Evolutionary conservation across 2,888 invertebrate species (phyloP).

Genomic region (Perithous albicinctus): DNA sequence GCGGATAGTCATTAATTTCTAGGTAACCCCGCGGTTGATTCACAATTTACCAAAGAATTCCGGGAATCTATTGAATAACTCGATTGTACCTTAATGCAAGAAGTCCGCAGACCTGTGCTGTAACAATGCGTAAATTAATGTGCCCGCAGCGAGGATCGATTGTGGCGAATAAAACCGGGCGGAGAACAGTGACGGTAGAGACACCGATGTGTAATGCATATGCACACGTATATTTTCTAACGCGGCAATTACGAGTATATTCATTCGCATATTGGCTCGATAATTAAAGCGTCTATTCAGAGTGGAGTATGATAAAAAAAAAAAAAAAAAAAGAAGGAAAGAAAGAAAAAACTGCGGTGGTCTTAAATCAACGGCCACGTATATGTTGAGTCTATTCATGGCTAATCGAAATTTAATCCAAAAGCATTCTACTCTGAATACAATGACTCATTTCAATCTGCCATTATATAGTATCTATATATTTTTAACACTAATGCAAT

Average conservation of each 20-base stretch:
- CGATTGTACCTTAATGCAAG: slow-evolving; percentile 35
- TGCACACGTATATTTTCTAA: slow-evolving; percentile 20
- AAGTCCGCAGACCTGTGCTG: background rate
- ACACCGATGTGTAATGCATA: slow-evolving; percentile 31
- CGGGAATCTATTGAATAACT: slow-evolving; percentile 53
- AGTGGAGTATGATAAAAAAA: slow-evolving; percentile 42
- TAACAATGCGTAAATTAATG: slow-evolving; percentile 64
- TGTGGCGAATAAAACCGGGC: slow-evolving; percentile 34
- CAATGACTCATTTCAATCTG: slow-evolving; percentile 51
- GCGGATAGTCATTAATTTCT: slow-evolving; percentile 30
- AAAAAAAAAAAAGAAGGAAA: slow-evolving; percentile 19
- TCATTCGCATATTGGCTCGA: slow-evolving; percentile 57
- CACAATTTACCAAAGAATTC: slow-evolving; percentile 56
- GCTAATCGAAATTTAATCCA: slow-evolving; percentile 58
- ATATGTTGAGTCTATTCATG: slow-evolving; percentile 21
- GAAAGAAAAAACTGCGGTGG: slow-evolving; percentile 27
- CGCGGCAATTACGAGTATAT: slow-evolving; percentile 56
- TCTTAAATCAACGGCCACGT: slow-evolving; percentile 35
- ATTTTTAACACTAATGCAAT: slow-evolving; percentile 33
- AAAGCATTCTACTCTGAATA: slow-evolving; percentile 32
- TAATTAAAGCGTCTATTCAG: slow-evolving; percentile 62
- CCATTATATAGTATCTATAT: slow-evolving; percentile 32
- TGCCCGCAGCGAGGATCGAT: slow-evolving; percentile 61
- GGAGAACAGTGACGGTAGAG: background rate
- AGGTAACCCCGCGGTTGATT: slow-evolving; percentile 28